Evolutionary conservation across 2,888 invertebrate genomes (phyloP).

Genomic region (Stenodema calcarata): DNA sequence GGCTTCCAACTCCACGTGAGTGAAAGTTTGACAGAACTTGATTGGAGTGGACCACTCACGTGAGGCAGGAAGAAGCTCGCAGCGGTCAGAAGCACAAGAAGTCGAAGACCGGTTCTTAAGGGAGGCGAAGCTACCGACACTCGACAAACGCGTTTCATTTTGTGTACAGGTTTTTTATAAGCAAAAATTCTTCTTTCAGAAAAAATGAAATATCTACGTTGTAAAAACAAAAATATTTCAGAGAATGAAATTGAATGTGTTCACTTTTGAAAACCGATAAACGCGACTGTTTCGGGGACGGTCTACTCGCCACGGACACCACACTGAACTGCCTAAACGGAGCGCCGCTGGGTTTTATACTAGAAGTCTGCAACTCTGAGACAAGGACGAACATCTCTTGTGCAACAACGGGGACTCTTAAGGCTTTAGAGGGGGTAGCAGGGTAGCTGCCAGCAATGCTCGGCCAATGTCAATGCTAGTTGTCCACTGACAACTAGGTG

Average conservation of each 20-base stretch:
- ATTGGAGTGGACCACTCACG: constrained; percentile 19
- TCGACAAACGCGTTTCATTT: constrained; percentile 42
- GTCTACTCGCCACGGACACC: constrained; percentile 11
- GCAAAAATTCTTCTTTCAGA: background rate
- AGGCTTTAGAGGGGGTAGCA: constrained; percentile 40
- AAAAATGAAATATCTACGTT: background rate
- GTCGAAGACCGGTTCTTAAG: constrained; percentile 26
- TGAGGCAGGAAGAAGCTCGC: constrained; percentile 42
- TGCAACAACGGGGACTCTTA: constrained; percentile 41
- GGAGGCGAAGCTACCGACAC: constrained; percentile 15
- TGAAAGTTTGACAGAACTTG: constrained; percentile 32
- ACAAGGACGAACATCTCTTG: constrained; percentile 44
- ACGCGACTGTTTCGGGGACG: background rate
- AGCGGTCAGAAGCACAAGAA: constrained; percentile 27
- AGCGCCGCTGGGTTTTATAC: constrained; percentile 42
- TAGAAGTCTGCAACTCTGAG: constrained; percentile 46
- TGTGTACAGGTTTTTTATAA: background rate
- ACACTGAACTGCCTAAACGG: constrained; percentile 37
- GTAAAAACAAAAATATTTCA: background rate
- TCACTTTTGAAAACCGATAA: background rate
- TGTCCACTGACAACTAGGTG: constrained; percentile 29
- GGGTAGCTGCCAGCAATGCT: constrained; percentile 20
- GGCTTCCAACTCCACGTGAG: constrained; percentile 30
- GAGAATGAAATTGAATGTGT: background rate
- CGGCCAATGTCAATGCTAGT: constrained; percentile 48